Base-by-base conservation (phyloP, 2,113 vertebrate species). In the Corynorhinus townsendii region DNA sequence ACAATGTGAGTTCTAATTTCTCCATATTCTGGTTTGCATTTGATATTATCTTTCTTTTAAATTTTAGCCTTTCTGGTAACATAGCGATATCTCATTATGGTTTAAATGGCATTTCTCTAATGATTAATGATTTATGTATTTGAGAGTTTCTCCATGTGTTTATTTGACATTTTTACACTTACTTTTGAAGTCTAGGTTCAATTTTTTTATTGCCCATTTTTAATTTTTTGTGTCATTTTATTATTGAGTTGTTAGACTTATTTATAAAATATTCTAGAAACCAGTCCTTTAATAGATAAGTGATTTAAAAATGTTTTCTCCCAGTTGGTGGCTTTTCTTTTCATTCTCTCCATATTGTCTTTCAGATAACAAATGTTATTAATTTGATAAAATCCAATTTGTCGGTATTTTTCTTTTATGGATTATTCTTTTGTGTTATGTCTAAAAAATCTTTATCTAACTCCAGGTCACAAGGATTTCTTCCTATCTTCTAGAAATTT, bases 261-360 rank as follows among this genome's bases (percentile, higher is more conserved):
- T 76, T 86, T 95, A 33, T 79, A 86, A 56, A 85, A 68, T 79
- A 72, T 54, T 62, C 17, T 94, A 66, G 45, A 89, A 96, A 64
- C 2, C 3, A 88, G 35, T 59, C 43, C 19, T 81, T 35, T 89
- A 22, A 7, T 26, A 68, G 10, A 4, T 68, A 71, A 62, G 8
- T 88, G 26, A 35, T 93, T 59, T 90, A 54, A 5, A 94, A 86
- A 12, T 80, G 40, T 82, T 64, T 49, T 89, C 38, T 76, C 38
- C 26, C 2, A 73, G 52, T 56, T 11, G 54, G 16, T 80, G 14
- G 28, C 22, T 30, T 95, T 80, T 71, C 22, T 93, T 84, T 83
- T 72, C 12, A 59, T 93, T 88, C 12, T 89, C 56, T 59, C 24
- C 26, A 6, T 40, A 24, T 59, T 80, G 16, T 49, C 47, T 93